A percentile compares a stretch with the other conserved stretches of the same genome.
Conservation (phyloP, 2,797 vertebrate species). For the Echiichthys vipera region DNA sequence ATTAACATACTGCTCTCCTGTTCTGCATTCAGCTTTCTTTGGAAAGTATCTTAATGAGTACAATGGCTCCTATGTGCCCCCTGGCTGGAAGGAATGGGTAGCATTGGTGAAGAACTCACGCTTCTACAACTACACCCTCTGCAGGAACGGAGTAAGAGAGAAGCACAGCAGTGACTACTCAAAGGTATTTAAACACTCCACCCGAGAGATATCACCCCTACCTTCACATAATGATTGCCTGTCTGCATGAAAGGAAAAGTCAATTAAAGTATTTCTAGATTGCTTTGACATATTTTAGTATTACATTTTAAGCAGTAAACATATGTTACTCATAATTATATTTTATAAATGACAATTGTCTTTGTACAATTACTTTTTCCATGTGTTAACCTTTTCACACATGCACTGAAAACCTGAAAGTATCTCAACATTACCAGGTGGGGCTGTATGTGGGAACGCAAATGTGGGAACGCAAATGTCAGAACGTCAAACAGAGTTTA, state of each 20-base stretch:
- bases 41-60: slow-evolving; percentile 99
- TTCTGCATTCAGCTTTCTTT: slow-evolving; percentile 90
- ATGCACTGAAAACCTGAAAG: too few relatives aligned
- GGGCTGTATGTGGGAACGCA: too few relatives aligned
- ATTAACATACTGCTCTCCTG: slow-evolving; percentile 7
- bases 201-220: not conserved
- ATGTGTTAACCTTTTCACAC: too few relatives aligned
- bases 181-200: slow-evolving; percentile 83
- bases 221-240: not conserved
- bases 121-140: slow-evolving; percentile 98
- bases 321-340: not conserved
- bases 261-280: not conserved
- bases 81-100: slow-evolving; percentile 98
- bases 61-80: slow-evolving; percentile 97
- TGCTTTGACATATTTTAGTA: not conserved
- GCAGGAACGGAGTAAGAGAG: slow-evolving; percentile 93
- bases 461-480: too few relatives aligned
- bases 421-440: too few relatives aligned
- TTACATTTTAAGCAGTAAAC: not conserved
- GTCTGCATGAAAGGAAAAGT: not conserved
- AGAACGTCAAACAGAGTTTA: too few relatives aligned
- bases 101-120: slow-evolving; percentile 97
- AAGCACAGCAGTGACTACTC: slow-evolving; percentile 93
- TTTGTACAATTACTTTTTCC: too few relatives aligned
- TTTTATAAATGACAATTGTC: not conserved